Evolutionary conservation across 2,888 invertebrate genomes (phyloP).

Genomic region (Acanthosoma haemorrhoidale): DNA sequence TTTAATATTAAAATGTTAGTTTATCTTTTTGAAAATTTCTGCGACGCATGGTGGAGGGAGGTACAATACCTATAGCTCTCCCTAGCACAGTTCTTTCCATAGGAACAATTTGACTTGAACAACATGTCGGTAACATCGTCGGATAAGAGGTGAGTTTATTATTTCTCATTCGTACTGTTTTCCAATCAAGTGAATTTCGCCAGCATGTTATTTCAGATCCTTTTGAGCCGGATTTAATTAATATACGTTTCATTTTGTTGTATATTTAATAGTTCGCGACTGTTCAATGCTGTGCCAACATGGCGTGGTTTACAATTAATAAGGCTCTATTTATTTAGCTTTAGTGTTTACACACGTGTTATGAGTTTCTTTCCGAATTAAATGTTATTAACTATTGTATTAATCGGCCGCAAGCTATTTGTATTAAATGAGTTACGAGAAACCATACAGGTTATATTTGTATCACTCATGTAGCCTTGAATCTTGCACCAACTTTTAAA

Average conservation of each 20-base stretch:
- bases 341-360: slow-evolving; percentile 13
- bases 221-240: neutral
- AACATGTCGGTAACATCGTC: slow-evolving; percentile 71
- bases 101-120: slow-evolving; percentile 55
- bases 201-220: neutral
- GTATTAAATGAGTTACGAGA: neutral
- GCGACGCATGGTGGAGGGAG: slow-evolving; percentile 38
- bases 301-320: slow-evolving; percentile 39
- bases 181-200: neutral
- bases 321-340: slow-evolving; percentile 7
- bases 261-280: neutral
- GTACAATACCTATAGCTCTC: slow-evolving; percentile 35
- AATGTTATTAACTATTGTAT: neutral
- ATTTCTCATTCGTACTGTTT: slow-evolving; percentile 7
- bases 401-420: no score
- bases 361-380: neutral
- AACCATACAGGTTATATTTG: slow-evolving; percentile 27
- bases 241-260: neutral
- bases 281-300: slow-evolving; percentile 37
- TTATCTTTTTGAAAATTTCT: slow-evolving; percentile 26
- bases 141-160: slow-evolving; percentile 65
- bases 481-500: slow-evolving; percentile 11
- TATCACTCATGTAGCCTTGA: slow-evolving; percentile 23
- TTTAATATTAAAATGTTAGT: slow-evolving; percentile 2
- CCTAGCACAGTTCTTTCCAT: slow-evolving; percentile 38